Conservation (phyloP, 2,797 vertebrate genomes). For the Leucoraja ocellata region DNA sequence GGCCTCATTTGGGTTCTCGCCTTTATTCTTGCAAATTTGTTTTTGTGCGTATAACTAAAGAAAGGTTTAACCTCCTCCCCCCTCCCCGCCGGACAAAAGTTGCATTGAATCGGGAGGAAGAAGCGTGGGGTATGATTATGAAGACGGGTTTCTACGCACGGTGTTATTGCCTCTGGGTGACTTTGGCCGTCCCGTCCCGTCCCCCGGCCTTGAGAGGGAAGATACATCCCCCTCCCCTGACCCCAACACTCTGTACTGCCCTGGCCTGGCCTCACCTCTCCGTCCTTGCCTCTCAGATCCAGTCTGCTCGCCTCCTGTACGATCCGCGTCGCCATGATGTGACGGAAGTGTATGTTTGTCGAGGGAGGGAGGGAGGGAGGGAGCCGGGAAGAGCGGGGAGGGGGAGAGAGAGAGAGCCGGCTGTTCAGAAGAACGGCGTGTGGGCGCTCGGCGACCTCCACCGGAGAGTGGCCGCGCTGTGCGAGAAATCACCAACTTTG, state of each 20-base stretch:
- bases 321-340: conserved; percentile 71
- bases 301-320: conserved; percentile 55
- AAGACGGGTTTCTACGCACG: background rate
- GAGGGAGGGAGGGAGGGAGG: conserved; percentile 45
- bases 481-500: no score
- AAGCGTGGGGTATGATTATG: background rate
- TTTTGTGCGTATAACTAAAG: no score
- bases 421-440: conserved; percentile 42
- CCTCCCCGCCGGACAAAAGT: background rate
- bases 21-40: background rate
- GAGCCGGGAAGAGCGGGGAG: conserved; percentile 28
- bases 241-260: conserved; percentile 27
- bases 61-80: background rate
- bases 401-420: conserved; percentile 34
- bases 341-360: conserved; percentile 59
- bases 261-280: conserved; percentile 46
- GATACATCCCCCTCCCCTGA: background rate
- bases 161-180: background rate
- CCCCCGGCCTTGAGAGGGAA: background rate
- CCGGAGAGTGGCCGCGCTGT: no score
- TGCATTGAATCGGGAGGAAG: background rate
- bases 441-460: conserved; percentile 33
- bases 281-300: conserved; percentile 52
- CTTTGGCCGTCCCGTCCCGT: background rate
- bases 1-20: background rate